Evolutionary conservation across 2,113 vertebrate genomes (phyloP), one percentile per base, ranked within the genome.

Genomic region (Coregonus clupeaformis): DNA sequence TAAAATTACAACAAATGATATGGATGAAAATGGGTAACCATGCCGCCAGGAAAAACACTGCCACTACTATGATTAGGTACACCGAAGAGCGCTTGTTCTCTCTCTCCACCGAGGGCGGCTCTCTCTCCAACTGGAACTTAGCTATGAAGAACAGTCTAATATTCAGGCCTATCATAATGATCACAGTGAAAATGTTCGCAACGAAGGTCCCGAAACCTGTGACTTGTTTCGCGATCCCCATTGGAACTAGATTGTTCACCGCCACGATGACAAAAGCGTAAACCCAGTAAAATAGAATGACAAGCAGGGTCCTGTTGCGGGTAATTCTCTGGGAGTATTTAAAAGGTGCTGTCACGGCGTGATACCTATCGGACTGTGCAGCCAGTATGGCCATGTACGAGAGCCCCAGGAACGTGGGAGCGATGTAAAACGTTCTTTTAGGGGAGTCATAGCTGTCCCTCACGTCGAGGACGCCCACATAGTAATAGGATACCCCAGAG

Each of bases 361-460:
- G 92, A 81, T 94, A 94, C 29, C 93, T 79, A 82, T 94, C 93
- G 0, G 92, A 92, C 79, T 94, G 93, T 0, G 93, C 93, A 0
- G 92, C 93, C 74, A 94, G 73, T 52, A 92, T 89, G 32, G 92
- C 92, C 86, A 94, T 92, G 68, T 87, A 93, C 1, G 93, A 94
- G 75, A 94, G 78, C 0, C 94, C 94, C 3, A 94, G 70, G 42
- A 94, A 94, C 0, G 91, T 94, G 57, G 82, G 91, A 0, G 69
- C 92, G 2, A 94, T 78, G 86, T 83, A 88, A 25, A 77, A 89
- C 0, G 93, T 94, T 68, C 84, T 77, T 0, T 82, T 92, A 0
- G 92, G 90, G 3, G 91, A 92, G 5, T 75, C 75, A n/a, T 73
- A 78, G 60, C 0, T 67, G 9, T 94, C 93, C 42, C 68, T 81